Percentiles rank a stretch among this genome's conserved stretches.
These are phyloP conservation scores for Alloplasta piceator DNA, from an alignment of 2,888 invertebrate genomes.

Conservation along the genomic window DNA sequence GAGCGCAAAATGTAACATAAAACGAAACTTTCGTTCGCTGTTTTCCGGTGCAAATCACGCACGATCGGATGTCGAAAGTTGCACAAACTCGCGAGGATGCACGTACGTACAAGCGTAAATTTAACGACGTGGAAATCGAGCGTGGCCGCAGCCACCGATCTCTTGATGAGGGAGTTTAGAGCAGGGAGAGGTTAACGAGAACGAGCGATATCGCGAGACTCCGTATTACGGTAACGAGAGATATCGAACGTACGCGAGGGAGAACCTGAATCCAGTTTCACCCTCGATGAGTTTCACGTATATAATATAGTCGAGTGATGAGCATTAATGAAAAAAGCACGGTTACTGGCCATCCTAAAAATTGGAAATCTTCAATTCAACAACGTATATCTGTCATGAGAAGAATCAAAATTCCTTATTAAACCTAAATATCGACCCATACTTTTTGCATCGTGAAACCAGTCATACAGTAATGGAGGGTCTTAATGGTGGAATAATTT, in stretches of 20 bases:
- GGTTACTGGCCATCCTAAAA: slow-evolving; percentile 12
- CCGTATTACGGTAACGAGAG: slow-evolving; percentile 81
- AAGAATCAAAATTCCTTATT: too few relatives aligned
- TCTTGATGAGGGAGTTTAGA: slow-evolving; percentile 60
- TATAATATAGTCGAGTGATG: slow-evolving; percentile 40
- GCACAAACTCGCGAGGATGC: neutral
- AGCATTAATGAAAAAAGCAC: neutral
- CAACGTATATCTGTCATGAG: too few relatives aligned
- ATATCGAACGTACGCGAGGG: slow-evolving; percentile 75
- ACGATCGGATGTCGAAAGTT: neutral
- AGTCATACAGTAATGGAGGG: too few relatives aligned
- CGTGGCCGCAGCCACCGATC: slow-evolving; percentile 7
- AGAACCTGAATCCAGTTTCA: slow-evolving; percentile 79
- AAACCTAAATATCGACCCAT: too few relatives aligned
- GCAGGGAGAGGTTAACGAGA: slow-evolving; percentile 78
- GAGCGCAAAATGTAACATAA: neutral
- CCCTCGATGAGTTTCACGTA: slow-evolving; percentile 67
- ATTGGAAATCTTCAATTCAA: neutral
- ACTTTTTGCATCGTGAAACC: too few relatives aligned
- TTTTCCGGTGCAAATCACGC: neutral
- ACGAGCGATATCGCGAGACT: slow-evolving; percentile 56
- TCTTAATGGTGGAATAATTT: too few relatives aligned
- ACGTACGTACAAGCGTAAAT: slow-evolving; percentile 8
- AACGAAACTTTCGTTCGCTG: neutral
- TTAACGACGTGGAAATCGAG: slow-evolving; percentile 12